Base-by-base conservation (phyloP, 1,140 invertebrate genomes). In the Atta colombica region DNA sequence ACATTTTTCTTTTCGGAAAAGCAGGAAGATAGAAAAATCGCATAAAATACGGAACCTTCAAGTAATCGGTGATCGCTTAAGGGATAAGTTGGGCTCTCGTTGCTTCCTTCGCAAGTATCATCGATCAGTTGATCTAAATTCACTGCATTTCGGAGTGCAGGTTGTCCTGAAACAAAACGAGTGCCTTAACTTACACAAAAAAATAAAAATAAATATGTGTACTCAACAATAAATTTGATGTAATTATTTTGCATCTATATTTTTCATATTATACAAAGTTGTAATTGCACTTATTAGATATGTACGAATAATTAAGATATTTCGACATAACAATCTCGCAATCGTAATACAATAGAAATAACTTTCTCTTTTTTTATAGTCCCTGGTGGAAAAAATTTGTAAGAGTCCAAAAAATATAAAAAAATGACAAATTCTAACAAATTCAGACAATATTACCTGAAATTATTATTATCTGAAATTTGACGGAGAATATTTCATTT, bases 31-130 rank as follows among this genome's bases (percentile, higher is more conserved):
- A 60, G 25, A 63, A 77, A 77, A 49, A 77, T 77, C 21, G 63
- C 35, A 10, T 49, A 45, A 45, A 39, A 25, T 31, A 45, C 35
- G n/a, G 14, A 18, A 31, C 58, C 16, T 63, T 4, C 3, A 61
- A 25, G 63, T 18, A 80, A 80, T 80, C 31, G 63, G 63, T 66
- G 63, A 14, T 51, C 49, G n/a, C 49, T 68, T 68, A 68, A 31
- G 45, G 2, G 5, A 18, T 3, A 78, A 68, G 49, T 80, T 78
- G 28, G 6, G 45, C n/a, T 80, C 53, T 68, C 31, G 31, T 18
- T 65, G 35, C 21, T 80, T 66, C 28, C 21, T 78, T 68, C 21
- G 61, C 61, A 35, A 66, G 63, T 68, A 68, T 80, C 77, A 6
- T 28, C 14, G 21, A 12, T 49, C 18, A 14, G 28, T 28, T 12